phyloP scores from a whole-genome alignment of 1,140 invertebrate species.

The Laupala kohalensis region DNA sequence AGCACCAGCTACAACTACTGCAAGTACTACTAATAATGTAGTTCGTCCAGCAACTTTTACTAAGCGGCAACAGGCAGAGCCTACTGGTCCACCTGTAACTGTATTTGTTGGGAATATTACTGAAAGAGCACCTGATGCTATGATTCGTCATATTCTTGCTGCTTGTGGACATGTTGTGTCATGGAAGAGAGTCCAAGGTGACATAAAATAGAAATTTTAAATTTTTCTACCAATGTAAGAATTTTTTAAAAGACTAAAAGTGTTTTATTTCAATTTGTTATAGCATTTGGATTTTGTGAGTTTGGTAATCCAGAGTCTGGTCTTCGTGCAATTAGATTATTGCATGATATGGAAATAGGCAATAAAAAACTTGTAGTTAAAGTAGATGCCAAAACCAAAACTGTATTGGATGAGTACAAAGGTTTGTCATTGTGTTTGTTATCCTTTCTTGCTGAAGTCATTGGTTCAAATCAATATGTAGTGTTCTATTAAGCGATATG shows the following conservation, averaged over 20 bases:
- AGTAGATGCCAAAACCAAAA: conserved; percentile 96
- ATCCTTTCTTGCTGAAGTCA: too few species aligned
- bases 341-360: conserved; percentile 88
- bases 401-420: conserved; percentile 86
- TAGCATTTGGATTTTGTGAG: conserved; percentile 97
- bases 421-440: too few species aligned
- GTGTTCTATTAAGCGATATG: too few species aligned
- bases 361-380: conserved; percentile 90
- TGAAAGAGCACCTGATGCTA: conserved; percentile 84
- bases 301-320: conserved; percentile 89
- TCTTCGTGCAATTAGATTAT: conserved; percentile 77
- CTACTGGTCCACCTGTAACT: conserved; percentile 74
- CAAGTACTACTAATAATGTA: conserved; percentile 25
- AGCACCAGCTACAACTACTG: conserved; percentile 24
- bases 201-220: conserved; percentile 21
- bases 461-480: too few species aligned
- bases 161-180: conserved; percentile 85
- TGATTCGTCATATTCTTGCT: conserved; percentile 83
- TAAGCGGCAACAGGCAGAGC: conserved; percentile 26
- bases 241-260: neutral
- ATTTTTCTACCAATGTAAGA: neutral
- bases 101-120: conserved; percentile 98
- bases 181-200: conserved; percentile 92
- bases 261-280: conserved; percentile 11
- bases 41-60: conserved; percentile 22